phyloP scores from a whole-genome alignment of 1,140 invertebrate species.

The Grapholita molesta region DNA sequence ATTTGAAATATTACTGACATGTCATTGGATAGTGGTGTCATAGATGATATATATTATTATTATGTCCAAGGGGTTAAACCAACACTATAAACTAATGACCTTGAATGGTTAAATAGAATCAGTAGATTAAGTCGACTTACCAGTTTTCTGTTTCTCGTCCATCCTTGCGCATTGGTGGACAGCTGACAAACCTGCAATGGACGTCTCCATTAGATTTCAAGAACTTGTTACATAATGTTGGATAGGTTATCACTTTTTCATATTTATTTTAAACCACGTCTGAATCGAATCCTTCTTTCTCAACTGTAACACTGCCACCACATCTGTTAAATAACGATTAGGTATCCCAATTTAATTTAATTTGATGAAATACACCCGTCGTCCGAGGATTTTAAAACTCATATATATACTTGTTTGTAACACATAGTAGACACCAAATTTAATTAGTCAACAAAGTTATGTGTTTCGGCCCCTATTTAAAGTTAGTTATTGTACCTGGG shows the following conservation, averaged over 20 bases:
- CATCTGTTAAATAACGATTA: slow-evolving; percentile 27
- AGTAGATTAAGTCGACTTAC: slow-evolving; percentile 77
- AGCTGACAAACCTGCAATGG: slow-evolving; percentile 81
- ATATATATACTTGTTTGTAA: slow-evolving; percentile 30
- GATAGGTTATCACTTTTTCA: slow-evolving; percentile 65
- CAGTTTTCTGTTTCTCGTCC: slow-evolving; percentile 86
- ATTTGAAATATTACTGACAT: not conserved
- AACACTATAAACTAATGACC: not conserved
- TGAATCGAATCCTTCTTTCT: slow-evolving; percentile 26
- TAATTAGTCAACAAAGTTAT: slow-evolving; percentile 9
- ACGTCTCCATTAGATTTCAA: slow-evolving; percentile 59
- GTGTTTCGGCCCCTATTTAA: slow-evolving; percentile 26
- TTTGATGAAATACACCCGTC: slow-evolving; percentile 48
- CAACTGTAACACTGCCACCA: slow-evolving; percentile 28
- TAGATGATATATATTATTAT: slow-evolving; percentile 26
- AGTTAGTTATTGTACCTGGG: slow-evolving; percentile 62
- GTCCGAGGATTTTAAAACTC: slow-evolving; percentile 34
- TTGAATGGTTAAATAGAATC: slow-evolving; percentile 1
- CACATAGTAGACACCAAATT: slow-evolving; percentile 23
- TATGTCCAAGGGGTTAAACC: not conserved
- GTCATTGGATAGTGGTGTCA: slow-evolving; percentile 5
- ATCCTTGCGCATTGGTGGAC: slow-evolving; percentile 83
- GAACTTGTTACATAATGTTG: slow-evolving; percentile 73
- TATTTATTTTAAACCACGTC: slow-evolving; percentile 35
- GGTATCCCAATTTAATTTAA: slow-evolving; percentile 26